These are phyloP conservation scores for Aporrectodea caliginosa DNA, from an alignment of 1,140 invertebrate genomes.

Conservation along the genomic window DNA sequence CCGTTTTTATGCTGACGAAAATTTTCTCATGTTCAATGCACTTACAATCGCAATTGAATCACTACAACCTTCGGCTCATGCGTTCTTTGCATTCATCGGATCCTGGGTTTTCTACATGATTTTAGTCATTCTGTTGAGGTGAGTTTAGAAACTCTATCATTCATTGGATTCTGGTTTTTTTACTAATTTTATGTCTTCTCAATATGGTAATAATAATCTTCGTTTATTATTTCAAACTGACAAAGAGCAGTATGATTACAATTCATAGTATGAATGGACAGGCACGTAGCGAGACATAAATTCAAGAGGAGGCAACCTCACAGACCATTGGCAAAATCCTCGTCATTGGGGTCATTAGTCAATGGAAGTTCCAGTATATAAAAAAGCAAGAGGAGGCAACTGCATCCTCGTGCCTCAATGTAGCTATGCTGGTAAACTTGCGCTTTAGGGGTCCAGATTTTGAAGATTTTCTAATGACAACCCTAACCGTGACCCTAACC, in stretches of 20 bases:
- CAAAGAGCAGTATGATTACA: background rate
- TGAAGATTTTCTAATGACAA: no score
- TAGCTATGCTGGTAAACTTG: no score
- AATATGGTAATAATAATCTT: background rate
- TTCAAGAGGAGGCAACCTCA: background rate
- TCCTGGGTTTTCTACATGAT: slow-evolving; percentile 43
- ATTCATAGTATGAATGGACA: background rate
- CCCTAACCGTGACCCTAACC: no score
- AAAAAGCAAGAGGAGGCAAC: no score
- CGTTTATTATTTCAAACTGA: background rate
- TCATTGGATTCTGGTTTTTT: no score
- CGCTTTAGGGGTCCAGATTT: no score
- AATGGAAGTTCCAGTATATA: no score
- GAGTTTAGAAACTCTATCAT: slow-evolving; percentile 36
- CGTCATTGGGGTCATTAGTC: no score
- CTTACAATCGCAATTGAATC: slow-evolving; percentile 37
- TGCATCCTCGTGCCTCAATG: no score
- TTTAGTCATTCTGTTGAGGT: slow-evolving; percentile 47
- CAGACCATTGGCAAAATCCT: no score
- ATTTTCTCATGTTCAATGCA: slow-evolving; percentile 62
- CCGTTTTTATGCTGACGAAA: slow-evolving; percentile 57
- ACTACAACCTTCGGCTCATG: slow-evolving; percentile 33
- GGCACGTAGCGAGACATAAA: background rate
- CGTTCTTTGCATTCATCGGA: slow-evolving; percentile 41
- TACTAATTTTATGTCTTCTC: background rate